These are phyloP conservation scores for Gymnoscopelus braueri DNA, from an alignment of 2,797 vertebrate genomes.

Conservation along the genomic window DNA sequence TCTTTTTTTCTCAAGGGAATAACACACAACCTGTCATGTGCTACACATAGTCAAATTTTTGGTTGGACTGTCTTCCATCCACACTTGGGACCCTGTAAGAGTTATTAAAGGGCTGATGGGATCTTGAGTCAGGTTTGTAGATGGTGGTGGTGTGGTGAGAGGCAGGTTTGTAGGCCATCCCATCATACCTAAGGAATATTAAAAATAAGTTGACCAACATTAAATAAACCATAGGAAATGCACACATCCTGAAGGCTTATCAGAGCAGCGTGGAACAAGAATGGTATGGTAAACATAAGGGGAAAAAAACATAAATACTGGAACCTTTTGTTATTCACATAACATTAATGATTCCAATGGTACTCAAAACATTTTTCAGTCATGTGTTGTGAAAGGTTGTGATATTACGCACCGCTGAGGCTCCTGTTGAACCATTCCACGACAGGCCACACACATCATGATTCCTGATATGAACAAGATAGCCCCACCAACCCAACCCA, in stretches of 20 bases:
- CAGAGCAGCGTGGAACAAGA: no score
- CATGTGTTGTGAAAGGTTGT: no score
- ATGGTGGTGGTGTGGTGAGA: conserved; percentile 79
- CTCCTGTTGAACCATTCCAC: conserved; percentile 82
- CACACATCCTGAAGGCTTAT: no score
- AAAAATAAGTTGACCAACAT: neutral
- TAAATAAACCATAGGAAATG: neutral
- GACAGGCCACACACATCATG: conserved; percentile 91
- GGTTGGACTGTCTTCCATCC: conserved; percentile 81
- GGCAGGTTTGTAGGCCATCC: conserved; percentile 84
- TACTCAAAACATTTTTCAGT: no score
- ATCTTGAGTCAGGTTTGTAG: conserved; percentile 80
- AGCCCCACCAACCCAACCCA: conserved; percentile 91
- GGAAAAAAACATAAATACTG: no score
- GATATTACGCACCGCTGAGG: conserved; percentile 74
- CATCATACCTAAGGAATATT: conserved; percentile 80
- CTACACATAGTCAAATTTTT: conserved; percentile 90
- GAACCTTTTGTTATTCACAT: no score
- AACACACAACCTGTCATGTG: no score
- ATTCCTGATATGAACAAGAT: conserved; percentile 87
- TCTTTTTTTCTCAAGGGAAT: no score
- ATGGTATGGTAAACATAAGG: no score
- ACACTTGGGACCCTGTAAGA: conserved; percentile 78
- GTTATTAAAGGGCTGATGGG: conserved; percentile 73
- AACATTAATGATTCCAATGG: no score